Base-by-base conservation (phyloP, 1,140 invertebrate species). In the Halictus rubicundus region DNA sequence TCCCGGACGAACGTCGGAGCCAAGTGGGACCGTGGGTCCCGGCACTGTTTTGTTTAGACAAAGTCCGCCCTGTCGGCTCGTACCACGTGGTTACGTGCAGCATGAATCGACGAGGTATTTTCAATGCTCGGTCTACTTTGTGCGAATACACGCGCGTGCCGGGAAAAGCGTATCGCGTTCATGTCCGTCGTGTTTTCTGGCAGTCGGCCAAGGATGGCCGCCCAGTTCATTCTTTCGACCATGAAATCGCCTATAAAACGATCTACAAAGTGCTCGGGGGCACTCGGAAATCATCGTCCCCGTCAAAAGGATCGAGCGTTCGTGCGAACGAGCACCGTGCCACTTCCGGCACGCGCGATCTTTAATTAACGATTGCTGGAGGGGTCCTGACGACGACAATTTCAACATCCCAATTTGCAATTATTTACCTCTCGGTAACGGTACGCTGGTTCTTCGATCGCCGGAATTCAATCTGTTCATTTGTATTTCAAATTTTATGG, bases 181-280 rank as follows among this genome's bases (percentile, higher is more conserved):
- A 32, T 21, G 10, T 54, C 19, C 25, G 68, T 63, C 76, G 16
- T 46, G 19, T 27, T n/a, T 12, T 5, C 27, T 84, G 83, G 83
- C 83, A 85, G 83, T 85, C 52, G 80, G 83, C 84, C 83, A 85
- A 85, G 83, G 73, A 81, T 78, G 16, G 64, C 3, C 6, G 54
- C 21, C 6, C n/a, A 32, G 54, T 57, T 57, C 54, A 21, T 57
- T 57, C 52, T 54, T 85, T 57, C 72, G 83, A 52, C 78, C 81
- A 49, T 84, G 76, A 84, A 83, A 80, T 79, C 37, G 25, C 52
- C 27, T 32, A 32, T 32, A 5, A 32, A 23, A 46, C 16, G 49
- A 65, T 72, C 49, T 65, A 46, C 52, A 72, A 32, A 25, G 49
- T 16, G 14, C 49, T 10, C 42, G 10, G 3, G 12, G 14, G 10